These are phyloP conservation scores for Cerceris rybyensis DNA, from an alignment of 2,888 invertebrate genomes.

Conservation along the genomic window DNA sequence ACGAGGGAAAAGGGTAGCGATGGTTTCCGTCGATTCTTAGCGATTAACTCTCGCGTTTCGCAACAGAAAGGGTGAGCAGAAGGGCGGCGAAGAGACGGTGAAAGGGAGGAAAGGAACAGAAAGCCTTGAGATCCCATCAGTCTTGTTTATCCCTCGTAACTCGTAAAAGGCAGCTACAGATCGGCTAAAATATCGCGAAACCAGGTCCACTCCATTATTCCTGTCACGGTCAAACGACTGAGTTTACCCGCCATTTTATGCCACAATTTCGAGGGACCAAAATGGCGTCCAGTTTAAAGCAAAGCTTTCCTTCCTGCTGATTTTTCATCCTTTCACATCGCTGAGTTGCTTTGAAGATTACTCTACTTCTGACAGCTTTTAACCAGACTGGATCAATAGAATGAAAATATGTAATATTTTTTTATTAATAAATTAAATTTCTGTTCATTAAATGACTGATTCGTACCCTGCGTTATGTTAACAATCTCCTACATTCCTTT, in stretches of 20 bases:
- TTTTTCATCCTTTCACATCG: too few relatives aligned
- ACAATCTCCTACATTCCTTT: too few relatives aligned
- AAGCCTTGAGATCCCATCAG: conserved; percentile 58
- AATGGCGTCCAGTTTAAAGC: conserved; percentile 56
- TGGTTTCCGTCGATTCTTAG: conserved; percentile 36
- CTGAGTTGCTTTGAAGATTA: too few relatives aligned
- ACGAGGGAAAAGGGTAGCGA: conserved; percentile 2
- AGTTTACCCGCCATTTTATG: conserved; percentile 45
- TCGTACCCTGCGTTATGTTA: too few relatives aligned
- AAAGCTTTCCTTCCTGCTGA: too few relatives aligned
- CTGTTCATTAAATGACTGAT: too few relatives aligned
- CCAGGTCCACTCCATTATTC: conserved; percentile 63
- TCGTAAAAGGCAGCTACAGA: conserved; percentile 58
- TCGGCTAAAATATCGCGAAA: conserved; percentile 62
- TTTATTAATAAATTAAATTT: too few relatives aligned
- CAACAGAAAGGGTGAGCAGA: conserved; percentile 22
- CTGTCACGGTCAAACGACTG: conserved; percentile 68
- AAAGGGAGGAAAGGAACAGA: conserved; percentile 14
- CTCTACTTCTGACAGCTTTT: too few relatives aligned
- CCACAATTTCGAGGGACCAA: conserved; percentile 18
- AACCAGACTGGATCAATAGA: too few relatives aligned
- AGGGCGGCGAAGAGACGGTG: neutral
- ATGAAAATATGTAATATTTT: too few relatives aligned
- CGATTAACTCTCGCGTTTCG: conserved; percentile 58
- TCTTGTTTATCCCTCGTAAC: conserved; percentile 67